Evolutionary conservation across 2,888 invertebrate species (phyloP), one percentile per base, ranked within the genome.

Genomic region (Bruchidius siliquastri): DNA sequence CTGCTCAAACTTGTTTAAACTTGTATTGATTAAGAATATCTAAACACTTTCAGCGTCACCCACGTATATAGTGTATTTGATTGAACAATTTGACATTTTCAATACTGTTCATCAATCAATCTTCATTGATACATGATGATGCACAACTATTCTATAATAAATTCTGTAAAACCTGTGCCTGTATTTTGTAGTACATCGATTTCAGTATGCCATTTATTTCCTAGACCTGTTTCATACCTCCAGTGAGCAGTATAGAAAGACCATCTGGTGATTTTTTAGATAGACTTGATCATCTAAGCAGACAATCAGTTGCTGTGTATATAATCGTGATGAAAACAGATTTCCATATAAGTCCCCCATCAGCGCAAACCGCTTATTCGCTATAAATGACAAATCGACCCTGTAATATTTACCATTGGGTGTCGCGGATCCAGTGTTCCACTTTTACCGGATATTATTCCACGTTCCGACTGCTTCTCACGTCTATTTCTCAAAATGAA

Each of bases 371-470:
- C 18, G 49, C 49, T 49, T 49, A 13, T 1, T 13, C 6, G 49
- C 49, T 49, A 20, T 30, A 71, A 71, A 22, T 49, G 71, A 73
- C 66, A 22, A 72, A 68, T 26, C 74, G 76, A 76, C 76, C 76
- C 75, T 76, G 76, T 76, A 75, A 76, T 75, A 74, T 75, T 76
- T 76, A 76, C 76, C 73, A 74, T 75, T 73, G 71, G 71, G 72
- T 74, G 70, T 70, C 67, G 21, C 22, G 71, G 74, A 73, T 70
- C 73, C 26, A 74, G 26, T 74, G 79, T 79, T 79, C 79, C 74
- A 79, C 79, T 79, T 79, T 79, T 79, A 79, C 79, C 79, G 79
- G 79, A 79, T 76, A 78, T 76, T 49, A 76, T 26, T 69, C 21
- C 26, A 30, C 71, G 49, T 71, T 71, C 71, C 21, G 68, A 68